phyloP scores from a whole-genome alignment of 2,888 invertebrate genomes.

The Eumacrocentrus americanus region DNA sequence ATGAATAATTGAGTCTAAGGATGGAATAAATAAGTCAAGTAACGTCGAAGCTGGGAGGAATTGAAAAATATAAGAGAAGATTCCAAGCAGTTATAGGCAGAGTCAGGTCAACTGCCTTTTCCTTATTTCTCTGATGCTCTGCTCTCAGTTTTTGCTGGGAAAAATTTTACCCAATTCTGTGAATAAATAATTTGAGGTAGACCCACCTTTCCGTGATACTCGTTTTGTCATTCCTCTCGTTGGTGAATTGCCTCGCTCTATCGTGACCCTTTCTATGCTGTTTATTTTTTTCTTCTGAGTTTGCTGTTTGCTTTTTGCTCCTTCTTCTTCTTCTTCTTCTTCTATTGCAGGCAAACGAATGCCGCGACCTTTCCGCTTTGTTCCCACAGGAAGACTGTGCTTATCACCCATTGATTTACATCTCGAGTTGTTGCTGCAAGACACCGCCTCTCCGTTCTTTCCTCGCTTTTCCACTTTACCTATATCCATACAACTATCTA shows the following conservation, averaged over 20 bases:
- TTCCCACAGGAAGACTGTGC: conserved; percentile 40
- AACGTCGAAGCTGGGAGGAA: conserved; percentile 5
- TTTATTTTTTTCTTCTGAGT: conserved; percentile 21
- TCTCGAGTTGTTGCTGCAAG: conserved; percentile 50
- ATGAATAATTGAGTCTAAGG: conserved; percentile 14
- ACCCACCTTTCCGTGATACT: conserved; percentile 52
- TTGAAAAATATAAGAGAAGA: conserved; percentile 18
- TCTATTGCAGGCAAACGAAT: conserved; percentile 21
- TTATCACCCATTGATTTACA: conserved; percentile 57
- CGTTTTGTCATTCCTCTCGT: conserved; percentile 30
- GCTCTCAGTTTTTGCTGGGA: conserved; percentile 32
- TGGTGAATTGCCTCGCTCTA: conserved; percentile 23
- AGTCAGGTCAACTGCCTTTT: conserved; percentile 16
- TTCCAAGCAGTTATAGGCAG: conserved; percentile 16
- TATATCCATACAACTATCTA: neutral
- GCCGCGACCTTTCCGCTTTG: conserved; percentile 25
- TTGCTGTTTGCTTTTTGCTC: conserved; percentile 18
- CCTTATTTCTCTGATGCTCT: conserved; percentile 13
- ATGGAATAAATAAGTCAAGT: conserved; percentile 8
- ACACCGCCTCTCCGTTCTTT: conserved; percentile 28
- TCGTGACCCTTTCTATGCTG: conserved; percentile 27
- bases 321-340: conserved; percentile 18
- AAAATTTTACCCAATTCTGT: conserved; percentile 43
- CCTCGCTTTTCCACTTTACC: conserved; percentile 25
- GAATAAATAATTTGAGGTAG: conserved; percentile 54